Conservation (phyloP, 2,888 invertebrate species). For the Slavum lentiscoides region DNA sequence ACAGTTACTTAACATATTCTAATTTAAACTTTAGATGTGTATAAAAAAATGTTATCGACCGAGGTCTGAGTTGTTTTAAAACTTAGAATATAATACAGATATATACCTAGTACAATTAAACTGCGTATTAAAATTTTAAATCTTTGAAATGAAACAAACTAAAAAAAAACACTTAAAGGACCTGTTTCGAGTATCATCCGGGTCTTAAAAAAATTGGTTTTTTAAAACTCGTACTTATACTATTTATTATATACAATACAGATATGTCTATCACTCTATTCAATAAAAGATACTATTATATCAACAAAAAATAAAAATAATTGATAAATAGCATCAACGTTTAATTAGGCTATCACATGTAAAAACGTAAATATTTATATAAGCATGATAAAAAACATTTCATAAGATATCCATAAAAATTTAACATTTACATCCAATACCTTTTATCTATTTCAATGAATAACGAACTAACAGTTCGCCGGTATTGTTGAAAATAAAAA, state of each 20-base stretch:
- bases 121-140: no score
- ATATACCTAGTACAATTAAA: no score
- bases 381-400: background rate
- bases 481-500: conserved; percentile 13
- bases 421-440: conserved; percentile 5
- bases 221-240: no score
- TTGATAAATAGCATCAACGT: conserved; percentile 19
- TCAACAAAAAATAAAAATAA: conserved; percentile 11
- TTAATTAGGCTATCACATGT: background rate
- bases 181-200: no score
- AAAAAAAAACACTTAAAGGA: no score
- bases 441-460: conserved; percentile 4
- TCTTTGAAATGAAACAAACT: no score
- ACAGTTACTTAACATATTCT: no score
- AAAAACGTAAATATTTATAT: background rate
- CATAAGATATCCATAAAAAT: background rate
- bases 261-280: background rate
- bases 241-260: background rate
- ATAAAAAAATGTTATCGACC: no score
- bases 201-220: no score
- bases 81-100: no score
- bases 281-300: background rate
- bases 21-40: no score
- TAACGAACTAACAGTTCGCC: background rate
- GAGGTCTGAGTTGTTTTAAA: no score